Conservation (phyloP, 2,797 vertebrate species). For the Mormyrops boulengeri region DNA sequence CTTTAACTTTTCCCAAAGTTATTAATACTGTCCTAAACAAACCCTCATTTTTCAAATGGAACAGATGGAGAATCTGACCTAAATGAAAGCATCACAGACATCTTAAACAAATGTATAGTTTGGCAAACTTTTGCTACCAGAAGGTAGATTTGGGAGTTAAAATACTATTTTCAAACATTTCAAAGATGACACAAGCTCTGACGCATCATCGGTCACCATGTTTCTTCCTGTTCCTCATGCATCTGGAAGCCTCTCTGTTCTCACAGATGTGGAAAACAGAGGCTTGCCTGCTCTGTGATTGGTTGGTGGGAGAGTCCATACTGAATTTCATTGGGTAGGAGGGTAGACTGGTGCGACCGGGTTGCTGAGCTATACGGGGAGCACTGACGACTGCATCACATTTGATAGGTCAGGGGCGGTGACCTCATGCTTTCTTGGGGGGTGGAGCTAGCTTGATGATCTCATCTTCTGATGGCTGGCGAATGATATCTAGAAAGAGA, state of each 20-base stretch:
- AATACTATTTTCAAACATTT: neutral
- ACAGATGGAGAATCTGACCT: neutral
- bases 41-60: neutral
- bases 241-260: neutral
- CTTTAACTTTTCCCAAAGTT: neutral
- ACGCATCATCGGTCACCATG: neutral
- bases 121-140: conserved; percentile 3
- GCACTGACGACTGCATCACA: conserved; percentile 27
- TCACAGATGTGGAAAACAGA: conserved; percentile 15
- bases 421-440: conserved; percentile 82
- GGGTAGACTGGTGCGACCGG: conserved; percentile 39
- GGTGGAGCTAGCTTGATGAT: conserved; percentile 93
- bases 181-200: neutral
- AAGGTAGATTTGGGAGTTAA: neutral
- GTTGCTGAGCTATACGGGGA: conserved; percentile 44
- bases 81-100: neutral
- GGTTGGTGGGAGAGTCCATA: conserved; percentile 37
- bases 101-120: conserved; percentile 5
- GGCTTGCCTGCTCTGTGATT: conserved; percentile 33
- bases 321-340: conserved; percentile 24
- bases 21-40: conserved; percentile 10
- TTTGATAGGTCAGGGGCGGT: conserved; percentile 36
- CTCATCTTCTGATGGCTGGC: conserved; percentile 91
- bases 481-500: conserved; percentile 76
- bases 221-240: neutral